These are phyloP conservation scores for Thecophora atra DNA, from an alignment of 2,888 invertebrate species.

Conservation along the genomic window DNA sequence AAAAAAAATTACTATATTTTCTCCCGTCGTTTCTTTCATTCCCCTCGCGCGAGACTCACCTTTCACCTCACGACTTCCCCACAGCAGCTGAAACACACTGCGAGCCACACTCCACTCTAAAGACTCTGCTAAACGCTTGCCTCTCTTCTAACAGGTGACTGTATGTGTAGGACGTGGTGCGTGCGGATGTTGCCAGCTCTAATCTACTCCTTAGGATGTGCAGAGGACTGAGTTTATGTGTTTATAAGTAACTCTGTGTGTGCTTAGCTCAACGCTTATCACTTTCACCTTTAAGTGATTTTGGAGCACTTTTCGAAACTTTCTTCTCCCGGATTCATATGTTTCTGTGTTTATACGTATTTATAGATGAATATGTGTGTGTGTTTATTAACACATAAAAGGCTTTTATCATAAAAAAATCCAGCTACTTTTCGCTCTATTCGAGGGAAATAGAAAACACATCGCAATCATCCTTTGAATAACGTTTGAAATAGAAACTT, in stretches of 20 bases:
- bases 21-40: no score
- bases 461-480: no score
- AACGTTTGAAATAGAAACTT: no score
- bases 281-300: conserved; percentile 61
- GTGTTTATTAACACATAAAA: not conserved
- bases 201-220: conserved; percentile 40
- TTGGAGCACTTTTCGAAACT: conserved; percentile 36
- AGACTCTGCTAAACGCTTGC: not conserved
- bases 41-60: no score
- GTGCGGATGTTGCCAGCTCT: conserved; percentile 22
- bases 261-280: conserved; percentile 55
- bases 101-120: not conserved
- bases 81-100: not conserved
- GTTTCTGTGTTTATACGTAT: not conserved
- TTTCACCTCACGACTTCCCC: not conserved
- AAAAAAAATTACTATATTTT: conserved; percentile 42
- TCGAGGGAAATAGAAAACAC: no score
- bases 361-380: not conserved
- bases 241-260: conserved; percentile 42
- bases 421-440: no score
- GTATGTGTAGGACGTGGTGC: not conserved
- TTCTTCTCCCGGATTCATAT: not conserved
- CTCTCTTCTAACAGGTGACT: conserved; percentile 4
- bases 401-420: no score
- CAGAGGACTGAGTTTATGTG: conserved; percentile 33